Evolutionary conservation across 2,797 vertebrate genomes (phyloP).

Genomic region (Acipenser transmontanus): DNA sequence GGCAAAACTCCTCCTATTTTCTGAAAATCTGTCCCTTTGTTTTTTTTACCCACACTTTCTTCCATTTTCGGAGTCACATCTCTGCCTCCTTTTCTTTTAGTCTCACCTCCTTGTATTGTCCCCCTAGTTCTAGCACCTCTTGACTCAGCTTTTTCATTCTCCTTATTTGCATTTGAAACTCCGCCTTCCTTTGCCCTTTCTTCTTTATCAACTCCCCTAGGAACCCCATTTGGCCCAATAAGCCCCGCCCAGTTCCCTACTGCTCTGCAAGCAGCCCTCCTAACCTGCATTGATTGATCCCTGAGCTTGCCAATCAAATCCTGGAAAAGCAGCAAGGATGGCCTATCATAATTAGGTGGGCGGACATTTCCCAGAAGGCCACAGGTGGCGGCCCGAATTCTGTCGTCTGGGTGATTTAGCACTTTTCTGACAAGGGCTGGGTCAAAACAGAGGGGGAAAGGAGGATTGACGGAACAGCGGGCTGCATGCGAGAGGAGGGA

Average conservation of each 20-base stretch:
- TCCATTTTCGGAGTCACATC: not conserved
- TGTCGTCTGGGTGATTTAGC: slow-evolving; percentile 57
- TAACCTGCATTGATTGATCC: slow-evolving; percentile 45
- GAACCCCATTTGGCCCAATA: slow-evolving; percentile 25
- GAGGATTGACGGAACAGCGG: slow-evolving; percentile 39
- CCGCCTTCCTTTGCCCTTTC: not conserved
- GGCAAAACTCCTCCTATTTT: not conserved
- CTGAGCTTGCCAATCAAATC: slow-evolving; percentile 41
- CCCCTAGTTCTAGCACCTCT: not conserved
- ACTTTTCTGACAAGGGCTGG: slow-evolving; percentile 50
- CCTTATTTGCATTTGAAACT: not conserved
- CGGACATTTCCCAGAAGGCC: slow-evolving; percentile 67
- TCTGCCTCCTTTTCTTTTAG: slow-evolving; percentile 18
- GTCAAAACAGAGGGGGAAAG: slow-evolving; percentile 44
- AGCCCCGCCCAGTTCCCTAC: slow-evolving; percentile 59
- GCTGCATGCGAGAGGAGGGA: slow-evolving; percentile 65
- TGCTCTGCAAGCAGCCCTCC: slow-evolving; percentile 48
- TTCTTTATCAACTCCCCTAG: not conserved
- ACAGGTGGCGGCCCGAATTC: slow-evolving; percentile 67
- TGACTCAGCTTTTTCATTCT: not conserved
- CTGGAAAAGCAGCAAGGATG: slow-evolving; percentile 37
- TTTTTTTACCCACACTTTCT: slow-evolving; percentile 9
- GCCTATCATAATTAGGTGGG: slow-evolving; percentile 20
- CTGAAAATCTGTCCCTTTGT: slow-evolving; percentile 4
- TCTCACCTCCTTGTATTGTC: not conserved